Base-by-base conservation (phyloP, 2,888 invertebrate genomes). In the Brachyptera putata region DNA sequence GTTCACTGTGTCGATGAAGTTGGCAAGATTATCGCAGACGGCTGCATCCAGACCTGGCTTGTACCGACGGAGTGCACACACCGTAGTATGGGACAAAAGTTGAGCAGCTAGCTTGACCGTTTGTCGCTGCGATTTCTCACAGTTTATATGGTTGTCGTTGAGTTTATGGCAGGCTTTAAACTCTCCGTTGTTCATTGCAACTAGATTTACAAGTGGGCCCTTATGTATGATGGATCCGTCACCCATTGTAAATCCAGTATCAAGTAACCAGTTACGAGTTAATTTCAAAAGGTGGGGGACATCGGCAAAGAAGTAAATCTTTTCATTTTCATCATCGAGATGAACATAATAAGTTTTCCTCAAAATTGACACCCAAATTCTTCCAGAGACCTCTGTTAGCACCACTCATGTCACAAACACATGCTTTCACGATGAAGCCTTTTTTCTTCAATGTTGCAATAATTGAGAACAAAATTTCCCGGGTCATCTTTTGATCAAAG, bases 91-190 rank as follows among this genome's bases (percentile, higher is more conserved):
- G 0, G 68, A 68, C 13, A 68, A 49, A 1, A 69, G 61, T 58
- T 70, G 66, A 11, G 66, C 63, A 3, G 70, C 69, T 41, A 68
- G 50, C 13, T 18, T 34, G 1, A 70, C 65, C 60, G 67, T 68
- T 61, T 68, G 69, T 53, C 68, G 57, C 60, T 66, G 60, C 24
- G 53, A 25, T 55, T 58, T 61, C 49, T 61, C 63, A 60, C 68
- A 68, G 13, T 61, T 56, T 5, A 70, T 37, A 49, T 69, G 69
- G 13, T 49, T 14, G 22, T 43, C 21, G n/a, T 48, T 30, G n/a
- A 62, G 56, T 48, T 61, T 61, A 25, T 62, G 64, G 37, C 63
- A 62, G 57, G 66, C 61, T 49, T 57, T 60, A 22, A 48, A 30
- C 34, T 60, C 60, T 22, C 36, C 25, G 14, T 22, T 57, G 16